Conservation (phyloP, 1,140 invertebrate species). For the Melitaea cinxia region DNA sequence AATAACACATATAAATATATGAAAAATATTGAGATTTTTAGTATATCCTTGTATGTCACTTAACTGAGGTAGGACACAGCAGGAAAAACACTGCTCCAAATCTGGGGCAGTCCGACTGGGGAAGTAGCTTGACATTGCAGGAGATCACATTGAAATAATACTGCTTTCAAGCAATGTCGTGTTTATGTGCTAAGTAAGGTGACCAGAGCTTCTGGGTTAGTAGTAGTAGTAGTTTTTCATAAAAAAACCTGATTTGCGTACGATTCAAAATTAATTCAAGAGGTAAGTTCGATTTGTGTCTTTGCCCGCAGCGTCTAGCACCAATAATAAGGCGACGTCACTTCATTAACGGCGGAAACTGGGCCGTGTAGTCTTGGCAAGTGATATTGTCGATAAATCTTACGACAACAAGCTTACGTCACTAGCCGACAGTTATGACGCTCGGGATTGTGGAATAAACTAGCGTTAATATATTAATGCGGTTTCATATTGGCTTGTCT, state of each 20-base stretch:
- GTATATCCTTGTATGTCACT: too few relatives aligned
- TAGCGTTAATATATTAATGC: background rate
- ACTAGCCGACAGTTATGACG: constrained; percentile 8
- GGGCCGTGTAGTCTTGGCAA: constrained; percentile 29
- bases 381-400: constrained; percentile 36
- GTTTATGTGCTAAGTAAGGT: too few relatives aligned
- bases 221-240: too few relatives aligned
- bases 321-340: constrained; percentile 34
- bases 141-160: too few relatives aligned
- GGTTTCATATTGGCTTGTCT: too few relatives aligned
- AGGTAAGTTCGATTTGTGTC: background rate
- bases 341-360: constrained; percentile 38
- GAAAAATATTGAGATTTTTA: too few relatives aligned
- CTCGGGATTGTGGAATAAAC: background rate
- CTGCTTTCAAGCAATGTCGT: too few relatives aligned
- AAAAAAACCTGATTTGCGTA: background rate
- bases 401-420: background rate
- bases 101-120: too few relatives aligned
- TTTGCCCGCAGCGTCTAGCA: background rate
- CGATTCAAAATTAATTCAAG: background rate
- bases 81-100: too few relatives aligned
- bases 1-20: background rate
- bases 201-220: too few relatives aligned
- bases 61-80: too few relatives aligned
- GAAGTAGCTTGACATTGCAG: too few relatives aligned